Evolutionary conservation across 2,888 invertebrate genomes (phyloP).

Genomic region (Athrips mouffetella): DNA sequence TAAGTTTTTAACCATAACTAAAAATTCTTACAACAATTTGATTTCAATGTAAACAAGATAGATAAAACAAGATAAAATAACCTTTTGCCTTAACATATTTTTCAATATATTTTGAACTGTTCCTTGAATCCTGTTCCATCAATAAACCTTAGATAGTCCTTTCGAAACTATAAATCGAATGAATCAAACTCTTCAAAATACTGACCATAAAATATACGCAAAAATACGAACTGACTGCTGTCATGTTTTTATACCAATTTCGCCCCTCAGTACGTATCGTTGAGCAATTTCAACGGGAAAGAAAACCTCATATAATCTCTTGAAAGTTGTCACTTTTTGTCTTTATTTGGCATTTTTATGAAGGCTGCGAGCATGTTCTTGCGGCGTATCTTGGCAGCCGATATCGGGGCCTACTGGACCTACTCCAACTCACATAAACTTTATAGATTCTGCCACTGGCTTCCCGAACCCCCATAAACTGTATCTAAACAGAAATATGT

Average conservation of each 20-base stretch:
- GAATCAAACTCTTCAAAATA: too few species aligned
- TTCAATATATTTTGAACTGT: too few species aligned
- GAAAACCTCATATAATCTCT: conserved; percentile 11
- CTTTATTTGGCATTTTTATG: conserved; percentile 30
- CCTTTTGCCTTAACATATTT: too few species aligned
- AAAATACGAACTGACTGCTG: background rate
- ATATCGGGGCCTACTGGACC: conserved; percentile 33
- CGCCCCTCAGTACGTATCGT: background rate
- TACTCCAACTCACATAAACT: conserved; percentile 42
- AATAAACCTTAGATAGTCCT: too few species aligned
- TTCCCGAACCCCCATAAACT: conserved; percentile 18
- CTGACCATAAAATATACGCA: too few species aligned
- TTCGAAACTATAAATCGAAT: too few species aligned
- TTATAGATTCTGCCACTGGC: conserved; percentile 26
- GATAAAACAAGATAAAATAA: too few species aligned
- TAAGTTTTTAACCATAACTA: too few species aligned
- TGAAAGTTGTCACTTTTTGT: conserved; percentile 23
- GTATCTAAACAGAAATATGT: conserved; percentile 21
- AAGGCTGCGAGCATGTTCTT: conserved; percentile 21
- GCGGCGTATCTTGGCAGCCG: conserved; percentile 28
- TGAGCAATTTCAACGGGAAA: background rate
- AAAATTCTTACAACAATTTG: too few species aligned
- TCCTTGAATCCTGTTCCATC: too few species aligned
- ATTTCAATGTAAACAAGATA: too few species aligned
- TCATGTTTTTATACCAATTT: background rate